A percentile compares a stretch with the other conserved stretches of the same genome.
Evolutionary conservation across 1,140 invertebrate species (phyloP).

Genomic region (Steinernema feltiae): DNA sequence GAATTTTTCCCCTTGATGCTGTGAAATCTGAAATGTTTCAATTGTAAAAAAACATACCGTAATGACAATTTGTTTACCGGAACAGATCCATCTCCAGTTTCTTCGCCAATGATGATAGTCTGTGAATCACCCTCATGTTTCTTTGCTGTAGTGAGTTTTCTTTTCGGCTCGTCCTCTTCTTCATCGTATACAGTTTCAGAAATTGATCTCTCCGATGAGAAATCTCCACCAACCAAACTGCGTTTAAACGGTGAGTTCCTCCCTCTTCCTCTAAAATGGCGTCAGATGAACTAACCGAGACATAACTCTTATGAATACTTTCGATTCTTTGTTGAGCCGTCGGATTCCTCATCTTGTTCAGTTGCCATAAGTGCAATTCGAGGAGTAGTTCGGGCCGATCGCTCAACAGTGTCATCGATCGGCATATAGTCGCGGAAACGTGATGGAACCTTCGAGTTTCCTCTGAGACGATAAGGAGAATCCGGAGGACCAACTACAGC

Average conservation of each 20-base stretch:
- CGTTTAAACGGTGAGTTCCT: background rate
- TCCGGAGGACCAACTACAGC: background rate
- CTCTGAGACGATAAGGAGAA: background rate
- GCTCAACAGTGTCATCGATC: background rate
- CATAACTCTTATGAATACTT: background rate
- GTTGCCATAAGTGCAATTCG: background rate
- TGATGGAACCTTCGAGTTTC: conserved; percentile 1
- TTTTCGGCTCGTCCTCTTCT: conserved; percentile 68
- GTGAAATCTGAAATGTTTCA: background rate
- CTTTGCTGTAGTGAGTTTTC: background rate
- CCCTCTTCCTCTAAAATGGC: background rate
- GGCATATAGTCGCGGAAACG: background rate
- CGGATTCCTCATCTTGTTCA: background rate
- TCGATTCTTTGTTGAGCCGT: background rate
- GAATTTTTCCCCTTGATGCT: background rate
- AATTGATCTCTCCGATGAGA: background rate
- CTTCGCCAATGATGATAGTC: background rate
- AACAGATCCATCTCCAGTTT: background rate
- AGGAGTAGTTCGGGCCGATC: background rate
- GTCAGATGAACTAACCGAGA: background rate
- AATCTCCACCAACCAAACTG: background rate
- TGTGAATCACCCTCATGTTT: conserved; percentile 10
- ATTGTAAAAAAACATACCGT: background rate
- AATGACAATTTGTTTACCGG: background rate
- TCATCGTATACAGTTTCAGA: background rate